Percentiles rank a stretch among this genome's conserved stretches.
phyloP scores from a whole-genome alignment of 2,797 vertebrate species.

The Limnodromus scolopaceus region DNA sequence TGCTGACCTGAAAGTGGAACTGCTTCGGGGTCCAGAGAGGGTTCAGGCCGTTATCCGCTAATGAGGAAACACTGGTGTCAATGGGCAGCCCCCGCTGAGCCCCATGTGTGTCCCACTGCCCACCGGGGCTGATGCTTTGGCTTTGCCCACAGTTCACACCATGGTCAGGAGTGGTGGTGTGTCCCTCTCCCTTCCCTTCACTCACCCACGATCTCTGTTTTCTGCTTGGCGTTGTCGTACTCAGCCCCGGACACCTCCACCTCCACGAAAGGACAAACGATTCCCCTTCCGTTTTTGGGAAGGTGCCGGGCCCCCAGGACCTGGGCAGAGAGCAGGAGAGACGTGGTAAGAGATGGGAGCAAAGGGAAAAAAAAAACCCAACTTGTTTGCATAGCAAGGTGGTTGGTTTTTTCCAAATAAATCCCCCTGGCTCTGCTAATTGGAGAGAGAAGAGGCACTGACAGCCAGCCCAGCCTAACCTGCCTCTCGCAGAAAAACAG shows the following conservation, averaged over 20 bases:
- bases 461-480: not conserved
- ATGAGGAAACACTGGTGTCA: not conserved
- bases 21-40: conserved; percentile 91
- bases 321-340: conserved; percentile 69
- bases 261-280: conserved; percentile 95
- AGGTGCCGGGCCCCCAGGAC: conserved; percentile 95
- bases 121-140: not conserved
- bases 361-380: not conserved
- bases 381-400: not conserved
- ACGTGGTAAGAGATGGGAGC: not conserved
- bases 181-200: not conserved
- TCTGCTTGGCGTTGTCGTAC: conserved; percentile 92
- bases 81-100: not conserved
- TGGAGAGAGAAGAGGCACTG: not conserved
- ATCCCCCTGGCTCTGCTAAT: not conserved
- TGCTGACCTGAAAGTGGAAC: conserved; percentile 91
- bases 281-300: conserved; percentile 96
- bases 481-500: not conserved
- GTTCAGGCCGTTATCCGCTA: conserved; percentile 97
- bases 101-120: not conserved
- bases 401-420: not conserved
- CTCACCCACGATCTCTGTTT: conserved; percentile 94
- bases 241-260: conserved; percentile 96
- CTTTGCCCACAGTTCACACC: not conserved
- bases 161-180: fast-evolving